Evolutionary conservation across 1,140 invertebrate genomes (phyloP), one percentile per base, ranked within the genome.

Genomic region (Drosophila rhopaloa): DNA sequence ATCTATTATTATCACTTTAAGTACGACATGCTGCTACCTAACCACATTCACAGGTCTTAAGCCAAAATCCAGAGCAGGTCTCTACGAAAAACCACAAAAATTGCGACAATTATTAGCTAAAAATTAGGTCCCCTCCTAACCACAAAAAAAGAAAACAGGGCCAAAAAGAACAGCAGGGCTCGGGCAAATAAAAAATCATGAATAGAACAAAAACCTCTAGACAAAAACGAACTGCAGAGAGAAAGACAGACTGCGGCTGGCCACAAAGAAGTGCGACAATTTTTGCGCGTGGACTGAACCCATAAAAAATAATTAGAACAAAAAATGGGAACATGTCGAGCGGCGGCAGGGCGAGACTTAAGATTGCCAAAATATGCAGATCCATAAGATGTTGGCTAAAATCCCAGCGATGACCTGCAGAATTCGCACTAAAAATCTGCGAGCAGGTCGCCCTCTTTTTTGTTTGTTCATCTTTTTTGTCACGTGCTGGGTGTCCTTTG

Each of bases 251-350:
- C 60, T 86, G 82, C 62, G 83, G 84, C 76, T 67, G 43, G 57
- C 83, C 83, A 40, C 83, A 88, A 83, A 70, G 80, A 76, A 84
- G 77, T 89, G 85, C 80, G 84, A 90, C 84, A 88, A 88, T 89
- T 88, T 88, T 89, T 76, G 71, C 82, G 71, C 81, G 81, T 70
- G 82, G 65, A 72, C 75, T 85, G 81, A 66, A 86, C 82, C 61
- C 84, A 89, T 89, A 89, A 89, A 89, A 89, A 89, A 89, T 89
- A 89, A 89, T 89, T 89, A 89, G 84, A 75, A 60, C 84, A 89
- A 89, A 89, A 89, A 89, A 89, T 88, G 85, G 48, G 61, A 74
- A 56, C 66, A 71, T 60, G 61, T 80, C 62, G 51, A 38, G 38
- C 48, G 35, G 38, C 48, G 35, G 48, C 24, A 24, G 43, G 43